These are phyloP conservation scores for Sciurus vulgaris DNA, from an alignment of 2,797 vertebrate species.

Conservation along the genomic window DNA sequence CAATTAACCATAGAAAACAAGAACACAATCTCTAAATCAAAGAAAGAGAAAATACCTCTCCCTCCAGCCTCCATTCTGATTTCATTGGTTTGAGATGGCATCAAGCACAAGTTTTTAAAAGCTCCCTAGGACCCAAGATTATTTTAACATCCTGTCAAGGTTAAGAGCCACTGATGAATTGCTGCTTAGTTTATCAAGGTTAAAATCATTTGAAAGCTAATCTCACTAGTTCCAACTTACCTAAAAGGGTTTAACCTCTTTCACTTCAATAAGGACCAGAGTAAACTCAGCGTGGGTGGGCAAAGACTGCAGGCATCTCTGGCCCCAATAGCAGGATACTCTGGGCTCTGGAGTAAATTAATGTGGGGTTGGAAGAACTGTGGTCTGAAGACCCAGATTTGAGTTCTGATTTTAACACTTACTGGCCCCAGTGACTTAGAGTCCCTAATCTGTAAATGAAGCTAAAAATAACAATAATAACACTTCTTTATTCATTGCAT, in stretches of 20 bases:
- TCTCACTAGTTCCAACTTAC: background rate
- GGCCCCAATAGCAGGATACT: background rate
- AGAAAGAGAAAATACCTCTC: background rate
- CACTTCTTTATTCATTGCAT: background rate
- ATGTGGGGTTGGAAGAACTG: background rate
- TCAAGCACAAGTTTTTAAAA: background rate
- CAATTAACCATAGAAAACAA: conserved; percentile 25
- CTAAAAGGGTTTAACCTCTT: background rate
- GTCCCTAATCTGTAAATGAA: background rate
- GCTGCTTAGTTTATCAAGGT: background rate
- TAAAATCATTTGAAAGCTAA: background rate
- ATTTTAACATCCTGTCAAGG: background rate
- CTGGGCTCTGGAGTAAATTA: background rate
- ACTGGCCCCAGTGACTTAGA: background rate
- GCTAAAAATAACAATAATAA: background rate
- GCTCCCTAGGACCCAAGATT: background rate
- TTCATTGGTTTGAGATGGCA: background rate
- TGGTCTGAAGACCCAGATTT: background rate
- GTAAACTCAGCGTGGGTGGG: background rate
- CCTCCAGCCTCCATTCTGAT: background rate
- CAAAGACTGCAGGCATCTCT: background rate
- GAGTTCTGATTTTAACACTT: background rate
- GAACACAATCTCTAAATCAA: background rate
- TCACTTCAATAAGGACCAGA: background rate
- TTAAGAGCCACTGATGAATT: background rate